Percentiles rank a stretch among this genome's conserved stretches.
These are phyloP conservation scores for Subacronicta megacephala DNA, from an alignment of 2,888 invertebrate genomes.

Conservation along the genomic window DNA sequence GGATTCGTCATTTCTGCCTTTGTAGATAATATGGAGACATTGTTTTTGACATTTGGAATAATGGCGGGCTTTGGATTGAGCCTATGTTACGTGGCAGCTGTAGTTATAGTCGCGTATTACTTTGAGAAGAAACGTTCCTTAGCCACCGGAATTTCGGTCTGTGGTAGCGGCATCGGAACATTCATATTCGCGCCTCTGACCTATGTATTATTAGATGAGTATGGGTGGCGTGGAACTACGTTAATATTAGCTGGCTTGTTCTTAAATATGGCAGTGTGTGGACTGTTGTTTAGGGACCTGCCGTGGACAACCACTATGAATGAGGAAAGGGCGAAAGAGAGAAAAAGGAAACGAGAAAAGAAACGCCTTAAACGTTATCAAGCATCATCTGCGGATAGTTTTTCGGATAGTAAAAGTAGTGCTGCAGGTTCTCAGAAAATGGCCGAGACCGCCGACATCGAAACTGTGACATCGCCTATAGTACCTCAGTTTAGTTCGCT, in stretches of 20 bases:
- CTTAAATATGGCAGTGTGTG: conserved; percentile 95
- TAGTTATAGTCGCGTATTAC: conserved; percentile 97
- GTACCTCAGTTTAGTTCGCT: conserved; percentile 93
- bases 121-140: conserved; percentile 95
- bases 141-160: conserved; percentile 96
- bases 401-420: conserved; percentile 92
- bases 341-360: conserved; percentile 90
- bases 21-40: conserved; percentile 93
- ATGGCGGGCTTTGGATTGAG: conserved; percentile 96
- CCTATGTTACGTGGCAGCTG: conserved; percentile 96
- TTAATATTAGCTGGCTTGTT: conserved; percentile 95
- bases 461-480: conserved; percentile 77
- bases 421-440: conserved; percentile 90
- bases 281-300: conserved; percentile 93
- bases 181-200: conserved; percentile 95
- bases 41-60: conserved; percentile 95
- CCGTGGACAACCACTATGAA: conserved; percentile 89
- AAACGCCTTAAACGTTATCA: conserved; percentile 87
- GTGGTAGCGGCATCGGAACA: conserved; percentile 96
- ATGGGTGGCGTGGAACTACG: conserved; percentile 95
- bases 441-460: conserved; percentile 70
- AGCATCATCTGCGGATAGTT: conserved; percentile 92
- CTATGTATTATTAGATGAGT: conserved; percentile 92
- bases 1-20: conserved; percentile 95
- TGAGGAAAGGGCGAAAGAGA: conserved; percentile 90